Conservation (phyloP, 2,113 vertebrate species). For the Galemys pyrenaicus region DNA sequence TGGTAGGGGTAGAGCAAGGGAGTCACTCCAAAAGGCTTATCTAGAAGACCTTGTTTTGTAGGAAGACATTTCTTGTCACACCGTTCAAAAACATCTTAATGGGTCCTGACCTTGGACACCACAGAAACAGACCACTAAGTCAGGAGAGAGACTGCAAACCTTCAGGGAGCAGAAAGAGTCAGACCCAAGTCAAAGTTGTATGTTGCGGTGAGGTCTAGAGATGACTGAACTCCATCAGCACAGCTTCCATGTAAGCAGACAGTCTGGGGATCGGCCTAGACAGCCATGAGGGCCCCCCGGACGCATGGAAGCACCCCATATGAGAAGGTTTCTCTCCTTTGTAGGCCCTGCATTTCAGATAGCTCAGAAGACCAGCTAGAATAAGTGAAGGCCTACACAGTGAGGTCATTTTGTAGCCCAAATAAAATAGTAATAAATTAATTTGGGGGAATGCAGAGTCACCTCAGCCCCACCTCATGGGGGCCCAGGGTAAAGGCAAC, state of each 20-base stretch:
- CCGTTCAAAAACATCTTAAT: not conserved
- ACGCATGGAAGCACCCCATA: fast-evolving
- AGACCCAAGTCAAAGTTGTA: not conserved
- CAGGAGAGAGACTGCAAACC: not conserved
- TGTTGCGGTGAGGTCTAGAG: not conserved
- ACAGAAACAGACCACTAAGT: not conserved
- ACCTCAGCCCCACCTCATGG: not conserved
- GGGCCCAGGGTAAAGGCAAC: conserved; percentile 38
- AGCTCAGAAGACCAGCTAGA: not conserved
- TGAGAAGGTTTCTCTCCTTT: not conserved
- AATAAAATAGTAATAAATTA: conserved; percentile 12
- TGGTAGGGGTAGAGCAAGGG: not conserved
- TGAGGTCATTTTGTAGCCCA: conserved; percentile 11
- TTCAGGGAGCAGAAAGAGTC: not conserved
- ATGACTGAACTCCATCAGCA: not conserved
- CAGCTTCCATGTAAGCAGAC: not conserved
- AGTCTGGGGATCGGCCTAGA: not conserved
- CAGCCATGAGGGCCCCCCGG: not conserved
- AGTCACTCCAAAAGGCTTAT: not conserved
- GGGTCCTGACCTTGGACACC: conserved; percentile 1
- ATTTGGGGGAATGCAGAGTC: not conserved
- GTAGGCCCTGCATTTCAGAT: not conserved
- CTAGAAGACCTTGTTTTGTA: not conserved
- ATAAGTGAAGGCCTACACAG: not conserved
- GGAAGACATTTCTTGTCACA: not conserved